These are phyloP conservation scores for Caligus rogercresseyi DNA, from an alignment of 1,140 invertebrate genomes.

Conservation along the genomic window DNA sequence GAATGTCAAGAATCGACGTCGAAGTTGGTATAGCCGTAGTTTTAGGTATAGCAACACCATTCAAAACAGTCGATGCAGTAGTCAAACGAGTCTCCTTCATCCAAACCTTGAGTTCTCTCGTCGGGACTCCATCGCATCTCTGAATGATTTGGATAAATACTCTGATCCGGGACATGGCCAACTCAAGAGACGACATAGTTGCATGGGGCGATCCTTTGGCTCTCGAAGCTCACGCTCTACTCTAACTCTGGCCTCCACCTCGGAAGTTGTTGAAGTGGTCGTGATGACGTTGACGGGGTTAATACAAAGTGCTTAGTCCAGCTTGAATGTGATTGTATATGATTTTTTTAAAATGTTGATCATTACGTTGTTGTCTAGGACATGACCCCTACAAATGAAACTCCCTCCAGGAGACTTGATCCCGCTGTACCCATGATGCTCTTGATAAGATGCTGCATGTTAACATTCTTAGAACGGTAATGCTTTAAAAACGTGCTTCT, in stretches of 20 bases:
- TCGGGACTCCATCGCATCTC: neutral
- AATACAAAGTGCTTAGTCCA: no score
- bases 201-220: neutral
- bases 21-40: neutral
- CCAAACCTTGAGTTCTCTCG: neutral
- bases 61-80: neutral
- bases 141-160: neutral
- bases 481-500: no score
- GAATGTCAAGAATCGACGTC: neutral
- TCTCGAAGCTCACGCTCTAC: neutral
- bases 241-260: neutral
- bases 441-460: neutral
- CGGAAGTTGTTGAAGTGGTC: neutral
- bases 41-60: no score
- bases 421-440: neutral
- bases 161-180: neutral
- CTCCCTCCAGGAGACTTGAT: neutral
- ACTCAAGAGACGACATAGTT: neutral
- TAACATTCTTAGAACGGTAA: neutral
- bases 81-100: neutral
- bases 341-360: neutral
- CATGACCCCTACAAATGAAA: neutral
- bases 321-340: no score
- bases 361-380: neutral
- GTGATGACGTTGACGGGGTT: neutral